Percentiles rank a stretch among this genome's conserved stretches.
Conservation (phyloP, 2,888 invertebrate genomes). For the Parasteatoda lunata region DNA sequence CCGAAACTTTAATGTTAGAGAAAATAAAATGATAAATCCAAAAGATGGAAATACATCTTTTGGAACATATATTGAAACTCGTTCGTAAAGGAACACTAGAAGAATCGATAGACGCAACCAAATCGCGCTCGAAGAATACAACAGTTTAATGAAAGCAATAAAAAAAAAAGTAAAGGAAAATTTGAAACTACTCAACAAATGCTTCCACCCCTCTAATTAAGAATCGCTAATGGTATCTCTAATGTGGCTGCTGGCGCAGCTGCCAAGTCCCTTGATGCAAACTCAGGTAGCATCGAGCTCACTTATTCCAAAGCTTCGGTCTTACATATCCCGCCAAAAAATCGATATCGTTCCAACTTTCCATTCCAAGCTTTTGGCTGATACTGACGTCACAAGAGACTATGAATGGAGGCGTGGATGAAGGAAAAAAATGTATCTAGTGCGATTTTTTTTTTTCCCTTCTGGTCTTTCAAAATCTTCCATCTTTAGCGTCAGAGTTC, state of each 20-base stretch:
- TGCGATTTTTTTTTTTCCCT: background rate
- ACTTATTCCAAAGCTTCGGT: constrained; percentile 11
- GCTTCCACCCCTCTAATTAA: constrained; percentile 66
- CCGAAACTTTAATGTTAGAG: too few relatives aligned
- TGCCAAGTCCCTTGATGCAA: constrained; percentile 16
- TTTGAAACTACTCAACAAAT: constrained; percentile 34
- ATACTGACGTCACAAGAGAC: constrained; percentile 51
- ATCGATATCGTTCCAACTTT: constrained; percentile 49
- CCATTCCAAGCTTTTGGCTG: constrained; percentile 22
- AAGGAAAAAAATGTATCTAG: background rate
- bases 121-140: constrained; percentile 30
- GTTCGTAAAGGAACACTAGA: background rate
- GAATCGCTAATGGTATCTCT: constrained; percentile 67
- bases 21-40: too few relatives aligned
- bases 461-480: too few relatives aligned
- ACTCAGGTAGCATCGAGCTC: constrained; percentile 47
- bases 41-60: too few relatives aligned
- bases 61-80: too few relatives aligned
- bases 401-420: constrained; percentile 8
- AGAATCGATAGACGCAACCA: constrained; percentile 24
- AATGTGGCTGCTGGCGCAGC: constrained; percentile 53
- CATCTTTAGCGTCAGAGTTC: too few relatives aligned
- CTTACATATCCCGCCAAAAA: constrained; percentile 52
- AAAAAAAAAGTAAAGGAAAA: constrained; percentile 32
- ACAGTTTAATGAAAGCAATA: constrained; percentile 26